phyloP scores from a whole-genome alignment of 2,113 vertebrate genomes.

The Erythrolamprus reginae region DNA sequence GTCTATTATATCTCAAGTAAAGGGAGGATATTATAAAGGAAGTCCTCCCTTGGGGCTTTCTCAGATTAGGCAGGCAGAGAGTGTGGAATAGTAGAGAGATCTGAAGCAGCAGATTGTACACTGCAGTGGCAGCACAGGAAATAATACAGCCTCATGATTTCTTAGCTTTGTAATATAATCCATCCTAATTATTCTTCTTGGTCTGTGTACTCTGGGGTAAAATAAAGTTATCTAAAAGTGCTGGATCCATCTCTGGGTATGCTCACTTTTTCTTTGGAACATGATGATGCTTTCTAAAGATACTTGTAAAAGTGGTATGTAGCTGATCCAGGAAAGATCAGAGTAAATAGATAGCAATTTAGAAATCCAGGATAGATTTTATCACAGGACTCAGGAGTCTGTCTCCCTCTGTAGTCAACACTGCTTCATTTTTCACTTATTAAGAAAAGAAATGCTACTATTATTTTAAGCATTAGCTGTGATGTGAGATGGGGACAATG shows the following conservation, averaged over 20 bases:
- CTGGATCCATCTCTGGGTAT: constrained; percentile 54
- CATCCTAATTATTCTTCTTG: constrained; percentile 60
- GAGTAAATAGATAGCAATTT: constrained; percentile 47
- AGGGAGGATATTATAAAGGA: not conserved
- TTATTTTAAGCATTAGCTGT: constrained; percentile 68
- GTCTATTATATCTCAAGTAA: not conserved
- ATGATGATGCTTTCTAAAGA: constrained; percentile 39
- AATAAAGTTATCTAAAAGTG: constrained; percentile 37
- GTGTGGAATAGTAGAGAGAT: not conserved
- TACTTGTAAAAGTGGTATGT: constrained; percentile 44
- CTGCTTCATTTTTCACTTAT: constrained; percentile 66
- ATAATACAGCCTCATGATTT: constrained; percentile 61
- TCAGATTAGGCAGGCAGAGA: not conserved
- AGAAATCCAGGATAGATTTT: constrained; percentile 56
- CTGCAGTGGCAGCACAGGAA: constrained; percentile 53
- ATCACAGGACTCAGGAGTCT: constrained; percentile 56
- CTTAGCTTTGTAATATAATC: constrained; percentile 72
- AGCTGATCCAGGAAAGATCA: constrained; percentile 54
- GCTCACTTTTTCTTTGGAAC: constrained; percentile 44
- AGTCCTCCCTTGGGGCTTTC: not conserved
- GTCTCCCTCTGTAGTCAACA: constrained; percentile 48
- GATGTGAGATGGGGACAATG: constrained; percentile 48
- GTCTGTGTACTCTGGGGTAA: constrained; percentile 37
- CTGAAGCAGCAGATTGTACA: not conserved
- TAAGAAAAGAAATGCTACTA: constrained; percentile 64